Percentiles rank a stretch among this genome's conserved stretches.
Conservation (phyloP, 2,797 vertebrate genomes). For the Propithecus deckenii region DNA sequence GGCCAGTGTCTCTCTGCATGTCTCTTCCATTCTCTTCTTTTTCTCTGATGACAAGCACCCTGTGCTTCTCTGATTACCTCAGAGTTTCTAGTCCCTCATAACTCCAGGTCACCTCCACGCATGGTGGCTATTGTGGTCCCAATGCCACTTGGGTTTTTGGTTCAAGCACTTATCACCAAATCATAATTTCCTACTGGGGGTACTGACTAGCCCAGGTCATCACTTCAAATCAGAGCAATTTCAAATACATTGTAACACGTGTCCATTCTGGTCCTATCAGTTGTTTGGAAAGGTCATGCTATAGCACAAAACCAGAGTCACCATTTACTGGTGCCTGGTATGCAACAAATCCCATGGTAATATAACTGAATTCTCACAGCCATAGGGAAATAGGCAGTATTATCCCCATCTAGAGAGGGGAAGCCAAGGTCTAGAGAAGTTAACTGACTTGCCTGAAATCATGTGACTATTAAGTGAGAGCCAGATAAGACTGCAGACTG, state of each 20-base stretch:
- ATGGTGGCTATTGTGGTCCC: neutral
- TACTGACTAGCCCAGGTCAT: neutral
- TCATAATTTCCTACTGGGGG: neutral
- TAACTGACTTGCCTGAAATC: constrained; percentile 10
- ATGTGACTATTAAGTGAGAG: neutral
- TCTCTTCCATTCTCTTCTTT: neutral
- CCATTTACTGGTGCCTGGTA: neutral
- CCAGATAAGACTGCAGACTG: neutral
- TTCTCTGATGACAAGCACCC: neutral
- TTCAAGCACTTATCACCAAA: neutral
- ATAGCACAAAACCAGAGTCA: neutral
- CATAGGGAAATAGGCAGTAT: constrained; percentile 2
- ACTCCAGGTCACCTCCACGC: neutral
- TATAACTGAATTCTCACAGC: neutral
- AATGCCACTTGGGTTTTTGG: neutral
- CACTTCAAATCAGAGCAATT: neutral
- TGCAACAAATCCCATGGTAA: neutral
- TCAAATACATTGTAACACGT: neutral
- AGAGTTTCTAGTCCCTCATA: constrained; percentile 30
- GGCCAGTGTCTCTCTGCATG: neutral
- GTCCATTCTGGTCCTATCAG: neutral
- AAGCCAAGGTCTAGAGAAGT: constrained; percentile 9
- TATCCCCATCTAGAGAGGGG: neutral
- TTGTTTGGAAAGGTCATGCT: neutral
- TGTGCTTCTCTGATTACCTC: neutral